Evolutionary conservation across 2,888 invertebrate genomes (phyloP), one percentile per base, ranked within the genome.

Genomic region (Xiphydria camelus): DNA sequence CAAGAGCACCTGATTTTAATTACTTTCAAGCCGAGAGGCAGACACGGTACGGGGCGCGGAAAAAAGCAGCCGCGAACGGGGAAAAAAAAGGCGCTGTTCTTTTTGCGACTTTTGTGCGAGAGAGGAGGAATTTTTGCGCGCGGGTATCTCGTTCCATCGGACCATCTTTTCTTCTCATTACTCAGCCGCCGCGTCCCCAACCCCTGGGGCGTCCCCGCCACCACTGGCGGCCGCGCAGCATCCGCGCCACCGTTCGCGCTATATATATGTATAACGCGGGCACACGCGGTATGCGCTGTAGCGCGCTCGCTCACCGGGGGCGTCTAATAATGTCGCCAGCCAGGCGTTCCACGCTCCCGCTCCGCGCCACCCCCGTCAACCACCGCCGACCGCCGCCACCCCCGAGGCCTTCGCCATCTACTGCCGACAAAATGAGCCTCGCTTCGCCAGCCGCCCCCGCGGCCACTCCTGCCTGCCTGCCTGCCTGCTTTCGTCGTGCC

Each of bases 271-370:
- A n/a, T n/a, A n/a, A n/a, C n/a, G n/a, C n/a, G n/a, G n/a, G n/a
- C n/a, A n/a, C n/a, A n/a, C n/a, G n/a, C n/a, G n/a, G n/a, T n/a
- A n/a, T n/a, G n/a, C n/a, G n/a, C n/a, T n/a, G n/a, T n/a, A 59
- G 58, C 49, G 54, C 59, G 62, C 64, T 62, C 63, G 61, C 69
- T 71, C 69, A 68, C 67, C 62, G 69, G 68, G 73, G 72, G 74
- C 73, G 73, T 72, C 74, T 74, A 74, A 75, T 74, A 74, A 75
- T 74, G 75, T 75, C 75, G 71, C 72, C 75, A 72, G 68, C 66
- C 70, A 73, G 70, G 68, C 73, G 69, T 70, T 68, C 62, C 64
- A 57, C 66, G 64, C 62, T 65, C 64, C 65, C 56, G 49, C 46
- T 25, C 36, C 12, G 23, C 12, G n/a, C 10, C 15, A 14, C 34